Evolutionary conservation across 2,797 vertebrate species (phyloP).

Genomic region (Dryobates pubescens): DNA sequence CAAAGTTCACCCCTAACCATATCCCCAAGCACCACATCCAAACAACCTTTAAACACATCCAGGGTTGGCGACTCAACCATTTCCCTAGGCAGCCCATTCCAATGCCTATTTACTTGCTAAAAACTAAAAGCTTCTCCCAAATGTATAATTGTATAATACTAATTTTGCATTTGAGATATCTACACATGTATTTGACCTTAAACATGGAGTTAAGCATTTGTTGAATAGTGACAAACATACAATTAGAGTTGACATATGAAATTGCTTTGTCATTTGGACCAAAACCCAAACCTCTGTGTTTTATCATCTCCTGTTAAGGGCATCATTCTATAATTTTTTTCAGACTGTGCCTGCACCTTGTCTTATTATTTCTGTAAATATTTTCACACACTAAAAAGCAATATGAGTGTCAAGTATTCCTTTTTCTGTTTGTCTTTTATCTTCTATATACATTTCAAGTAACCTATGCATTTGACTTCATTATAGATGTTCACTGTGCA

Average conservation of each 20-base stretch:
- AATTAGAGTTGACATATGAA: background rate
- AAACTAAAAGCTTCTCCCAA: background rate
- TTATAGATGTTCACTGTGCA: background rate
- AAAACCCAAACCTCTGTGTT: background rate
- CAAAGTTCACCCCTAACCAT: too few species aligned
- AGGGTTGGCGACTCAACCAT: too few species aligned
- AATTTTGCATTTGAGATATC: background rate
- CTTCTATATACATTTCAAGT: background rate
- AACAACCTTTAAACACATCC: too few species aligned
- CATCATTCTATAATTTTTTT: background rate
- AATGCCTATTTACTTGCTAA: background rate
- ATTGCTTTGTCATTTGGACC: background rate
- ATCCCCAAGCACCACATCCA: too few species aligned
- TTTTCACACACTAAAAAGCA: background rate
- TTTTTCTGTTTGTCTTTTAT: background rate
- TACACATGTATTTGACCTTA: background rate
- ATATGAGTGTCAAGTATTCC: background rate
- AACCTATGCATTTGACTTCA: background rate
- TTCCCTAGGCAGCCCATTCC: too few species aligned
- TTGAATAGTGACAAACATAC: background rate
- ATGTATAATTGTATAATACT: background rate
- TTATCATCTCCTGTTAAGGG: background rate
- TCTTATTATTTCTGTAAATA: background rate
- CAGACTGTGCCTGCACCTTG: background rate
- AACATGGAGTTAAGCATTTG: background rate